These are phyloP conservation scores for Heliocidaris erythrogramma DNA, from an alignment of 35 echinoderm and acorn worm genomes.

Conservation along the genomic window DNA sequence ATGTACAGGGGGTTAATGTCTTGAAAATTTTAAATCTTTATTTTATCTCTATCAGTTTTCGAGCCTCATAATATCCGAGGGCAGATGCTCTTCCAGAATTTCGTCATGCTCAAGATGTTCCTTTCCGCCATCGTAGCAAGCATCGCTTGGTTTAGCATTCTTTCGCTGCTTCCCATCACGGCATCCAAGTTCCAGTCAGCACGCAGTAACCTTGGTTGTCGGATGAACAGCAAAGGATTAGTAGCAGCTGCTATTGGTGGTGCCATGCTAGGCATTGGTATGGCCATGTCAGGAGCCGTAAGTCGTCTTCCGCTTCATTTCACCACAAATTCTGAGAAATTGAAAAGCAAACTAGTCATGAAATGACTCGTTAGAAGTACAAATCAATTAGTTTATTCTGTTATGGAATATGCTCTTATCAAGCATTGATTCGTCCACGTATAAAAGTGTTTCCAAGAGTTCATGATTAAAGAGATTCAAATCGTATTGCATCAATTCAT, in stretches of 20 bases:
- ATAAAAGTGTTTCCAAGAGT: too few species aligned
- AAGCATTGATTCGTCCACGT: too few species aligned
- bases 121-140: constrained; percentile 70
- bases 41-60: constrained; percentile 71
- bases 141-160: constrained; percentile 65
- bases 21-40: not conserved
- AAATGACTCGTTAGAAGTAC: too few species aligned
- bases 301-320: not conserved
- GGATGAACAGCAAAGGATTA: constrained; percentile 64
- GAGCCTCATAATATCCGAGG: constrained; percentile 77
- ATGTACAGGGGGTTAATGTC: too few species aligned
- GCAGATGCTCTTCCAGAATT: constrained; percentile 86
- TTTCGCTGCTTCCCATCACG: constrained; percentile 79
- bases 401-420: too few species aligned
- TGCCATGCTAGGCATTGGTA: constrained; percentile 80
- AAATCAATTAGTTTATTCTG: too few species aligned
- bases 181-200: constrained; percentile 57
- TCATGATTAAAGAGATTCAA: too few species aligned
- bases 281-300: constrained; percentile 91
- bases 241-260: constrained; percentile 67
- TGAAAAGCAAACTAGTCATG: too few species aligned
- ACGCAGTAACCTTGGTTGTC: constrained; percentile 55
- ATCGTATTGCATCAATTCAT: too few species aligned
- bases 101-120: constrained; percentile 96
- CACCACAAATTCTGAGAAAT: not conserved